Base-by-base conservation (phyloP, 2,888 invertebrate species). In the Limnephilus auricula region DNA sequence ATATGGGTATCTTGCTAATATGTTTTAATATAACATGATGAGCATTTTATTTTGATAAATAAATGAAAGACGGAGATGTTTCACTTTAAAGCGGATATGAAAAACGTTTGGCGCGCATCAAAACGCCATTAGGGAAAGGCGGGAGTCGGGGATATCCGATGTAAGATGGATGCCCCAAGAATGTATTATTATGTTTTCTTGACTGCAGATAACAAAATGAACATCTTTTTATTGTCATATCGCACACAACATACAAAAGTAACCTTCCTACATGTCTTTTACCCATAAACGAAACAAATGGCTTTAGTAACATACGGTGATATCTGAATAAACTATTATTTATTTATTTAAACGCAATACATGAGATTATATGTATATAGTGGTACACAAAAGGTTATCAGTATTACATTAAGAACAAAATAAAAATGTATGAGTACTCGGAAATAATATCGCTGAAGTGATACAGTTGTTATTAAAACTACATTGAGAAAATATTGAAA, bases 71-170 rank as follows among this genome's bases (percentile, higher is more conserved):
- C 65, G 25, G 25, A 65, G n/a, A 65, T 65, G 65, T 65, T 65
- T 65, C 65, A n/a, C n/a, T 65, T 65, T 65, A 65, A 65, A 65
- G n/a, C 25, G 65, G 65, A 65, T 65, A 65, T n/a, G 65, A 65
- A 85, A 85, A 85, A 40, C 40, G 40, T 85, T 85, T 85, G 85
- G 85, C 85, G 85, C 31, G 85, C 85, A 85, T 85, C 45, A 45
- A 45, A 40, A 34, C 15, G 40, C 30, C 87, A 78, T 87, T 87
- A 87, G 65, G 9, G 50, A 31, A 87, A 34, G 32, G 78, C 87
- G 34, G 78, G 78, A 25, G 65, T 65, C n/a, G 25, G 65, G n/a
- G n/a, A 65, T 65, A 65, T 65, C 65, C 65, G 65, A 65, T 9
- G 65, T 9, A 65, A 25, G 65, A 65, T 65, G 65, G 65, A 65